Percentiles rank a stretch among this genome's conserved stretches.
Conservation (phyloP, 2,797 vertebrate genomes). For the Emydoidea blandingii region DNA sequence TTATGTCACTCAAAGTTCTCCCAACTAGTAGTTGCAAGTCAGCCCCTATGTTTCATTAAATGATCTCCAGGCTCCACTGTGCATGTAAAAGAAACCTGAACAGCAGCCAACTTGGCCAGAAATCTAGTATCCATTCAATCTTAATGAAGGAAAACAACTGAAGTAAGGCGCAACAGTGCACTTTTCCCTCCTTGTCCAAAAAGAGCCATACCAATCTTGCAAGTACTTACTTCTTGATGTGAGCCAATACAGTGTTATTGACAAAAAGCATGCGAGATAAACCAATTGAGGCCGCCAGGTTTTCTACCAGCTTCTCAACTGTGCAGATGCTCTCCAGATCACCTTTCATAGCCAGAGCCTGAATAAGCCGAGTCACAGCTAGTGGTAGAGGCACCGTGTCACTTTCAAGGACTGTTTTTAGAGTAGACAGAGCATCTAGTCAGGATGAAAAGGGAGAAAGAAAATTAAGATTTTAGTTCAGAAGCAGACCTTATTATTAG, state of each 20-base stretch:
- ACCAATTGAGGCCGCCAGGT: conserved; percentile 49
- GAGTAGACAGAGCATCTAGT: conserved; percentile 84
- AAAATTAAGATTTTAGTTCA: neutral
- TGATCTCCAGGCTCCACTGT: neutral
- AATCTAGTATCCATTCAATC: neutral
- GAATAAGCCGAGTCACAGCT: conserved; percentile 81
- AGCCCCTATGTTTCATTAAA: neutral
- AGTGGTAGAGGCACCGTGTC: conserved; percentile 76
- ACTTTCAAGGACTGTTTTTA: conserved; percentile 81
- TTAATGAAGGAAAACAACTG: neutral
- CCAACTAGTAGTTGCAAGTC: neutral
- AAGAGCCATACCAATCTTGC: neutral
- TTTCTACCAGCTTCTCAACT: conserved; percentile 79
- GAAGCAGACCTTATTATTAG: neutral
- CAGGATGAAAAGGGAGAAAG: neutral
- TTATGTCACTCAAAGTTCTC: neutral
- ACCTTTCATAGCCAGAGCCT: conserved; percentile 82
- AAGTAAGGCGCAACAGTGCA: neutral
- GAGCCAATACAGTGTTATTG: conserved; percentile 87
- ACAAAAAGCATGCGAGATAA: conserved; percentile 86
- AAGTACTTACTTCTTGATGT: conserved; percentile 88
- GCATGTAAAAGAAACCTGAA: conserved; percentile 12
- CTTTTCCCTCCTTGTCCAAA: neutral
- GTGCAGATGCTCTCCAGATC: conserved; percentile 82
- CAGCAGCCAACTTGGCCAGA: neutral